Base-by-base conservation (phyloP, 2,797 vertebrate genomes). In the Lepilemur ruficaudatus region DNA sequence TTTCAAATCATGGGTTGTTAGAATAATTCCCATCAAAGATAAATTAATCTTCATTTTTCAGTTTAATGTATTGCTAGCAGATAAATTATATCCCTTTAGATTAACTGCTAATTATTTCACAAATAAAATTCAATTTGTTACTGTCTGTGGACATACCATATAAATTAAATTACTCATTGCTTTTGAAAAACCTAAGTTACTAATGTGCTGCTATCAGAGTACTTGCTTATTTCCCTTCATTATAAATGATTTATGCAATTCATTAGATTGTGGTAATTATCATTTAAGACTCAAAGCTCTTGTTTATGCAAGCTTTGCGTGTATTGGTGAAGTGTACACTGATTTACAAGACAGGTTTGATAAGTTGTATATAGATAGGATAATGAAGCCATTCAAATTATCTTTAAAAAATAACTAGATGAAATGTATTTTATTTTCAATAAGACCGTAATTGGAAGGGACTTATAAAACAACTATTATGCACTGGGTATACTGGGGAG, bases 191-290 rank as follows among this genome's bases (percentile, higher is more conserved):
- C 63, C 35, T 90, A 93, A 97, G 96, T 98, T 98, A 98, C 98
- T 98, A 98, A 98, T 98, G 96, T 94, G 82, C 93, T 98, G 96
- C 73, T 98, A 96, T 98, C 90, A 85, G 94, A 96, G 67, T 92
- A 3, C 12, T 98, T 98, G 96, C 98, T 98, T 98, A 98, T 98
- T 98, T 98, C 55, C 84, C 70, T 98, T 98, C 98, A 98, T 98
- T 98, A 98, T 98, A 98, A 98, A 97, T 98, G 98, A 99, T 98
- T 98, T 98, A 98, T 98, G 96, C 96, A 98, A 98, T 98, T 99
- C 98, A 98, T 98, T 99, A 98, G 76, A 98, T 97, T 96, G 94
- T 90, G 70, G 97, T 98, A 98, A 99, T 98, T 98, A 98, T 98
- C 97, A 98, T 97, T 98, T 98, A 98, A 98, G 96, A 97, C 91